Base-by-base conservation (phyloP, 2,797 vertebrate genomes). In the Epinephelus malabaricus region DNA sequence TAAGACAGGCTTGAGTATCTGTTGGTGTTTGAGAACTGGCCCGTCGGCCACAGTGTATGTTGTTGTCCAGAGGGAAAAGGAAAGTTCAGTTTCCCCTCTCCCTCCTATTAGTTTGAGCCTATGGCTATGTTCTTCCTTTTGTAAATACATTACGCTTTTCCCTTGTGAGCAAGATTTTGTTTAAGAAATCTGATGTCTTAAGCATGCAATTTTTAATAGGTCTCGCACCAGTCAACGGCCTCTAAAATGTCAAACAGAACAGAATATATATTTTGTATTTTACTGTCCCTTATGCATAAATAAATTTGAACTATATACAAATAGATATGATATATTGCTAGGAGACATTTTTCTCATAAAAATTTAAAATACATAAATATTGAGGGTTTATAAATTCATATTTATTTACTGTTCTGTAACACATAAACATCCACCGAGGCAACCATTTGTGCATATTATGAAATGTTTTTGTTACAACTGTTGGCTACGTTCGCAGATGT, bases 101-200 rank as follows among this genome's bases (percentile, higher is more conserved):
- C 88, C 92, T 94, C 88, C 85, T 81, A 87, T 92, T 83, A 87
- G 94, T 95, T 95, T 92, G 89, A 96, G 97, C 96, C 96, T 96
- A 96, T 97, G 97, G 97, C 96, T 98, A 95, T 95, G 95, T 95
- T 92, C 93, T 78, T 83, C 81, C 90, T 94, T 92, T 87, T 98
- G 97, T 98, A 98, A 95, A 98, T 98, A 97, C 84, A 74, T 92
- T 88, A 82, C 82, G 79, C 49, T 83, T 92, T 94, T 94, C 86
- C 86, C 79, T 83, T 79, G 86, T 95, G 95, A 96, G 93, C 92
- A 97, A 96, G 98, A 98, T 99, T 98, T 99, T 99, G 98, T 99
- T 99, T 97, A 96, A 99, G 96, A 99, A 99, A 98, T 99, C 97
- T 95, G 92, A 82, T 92, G 94, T 95, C 92, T 96, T 96, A 95